Evolutionary conservation across 2,797 vertebrate genomes (phyloP), one percentile per base, ranked within the genome.

Genomic region (Sebastes iracundus): DNA sequence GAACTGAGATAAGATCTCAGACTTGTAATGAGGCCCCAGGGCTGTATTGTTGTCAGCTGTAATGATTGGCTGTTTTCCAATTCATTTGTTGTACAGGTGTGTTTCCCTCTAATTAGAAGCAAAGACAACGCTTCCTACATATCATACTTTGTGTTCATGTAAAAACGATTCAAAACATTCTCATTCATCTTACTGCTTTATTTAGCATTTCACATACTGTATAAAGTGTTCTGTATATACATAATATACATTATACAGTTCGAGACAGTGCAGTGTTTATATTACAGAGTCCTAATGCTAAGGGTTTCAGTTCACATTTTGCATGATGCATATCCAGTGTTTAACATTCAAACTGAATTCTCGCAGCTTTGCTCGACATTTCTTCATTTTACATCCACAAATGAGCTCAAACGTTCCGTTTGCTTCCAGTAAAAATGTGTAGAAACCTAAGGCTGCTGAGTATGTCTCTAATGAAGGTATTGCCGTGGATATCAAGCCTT

Each of bases 141-240:
- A 42, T 42, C 38, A 42, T 16, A n/a, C 59, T 7, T 7, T 61
- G 23, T 63, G 38, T 16, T 60, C 2, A 46, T 49, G 20, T 42
- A 53, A 66, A 66, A 67, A 53, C 1, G 0, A 72, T 52, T 25
- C 0, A 25, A 20, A 35, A 63, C 33, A 28, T 53, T 60, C 7
- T 20, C 18, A 73, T 73, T 72, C 30, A 61, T 63, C 28, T 22
- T 32, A 42, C 65, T 72, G 23, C 65, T 96, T 95, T 94, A 95
- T 92, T 94, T 65, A 87, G 72, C 76, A 85, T 91, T 79, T 85
- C 84, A 92, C 83, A 88, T 90, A 87, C 80, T 73, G 77, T 85
- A 87, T 72, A 90, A 93, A 90, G 76, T 74, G 12, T 84, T 89
- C 77, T 82, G 35, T 94, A 93, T 91, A 75, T 93, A 94, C 91